A percentile compares a stretch with the other conserved stretches of the same genome.
phyloP scores from a whole-genome alignment of 2,113 vertebrate species.

The Gopherus flavomarginatus region DNA sequence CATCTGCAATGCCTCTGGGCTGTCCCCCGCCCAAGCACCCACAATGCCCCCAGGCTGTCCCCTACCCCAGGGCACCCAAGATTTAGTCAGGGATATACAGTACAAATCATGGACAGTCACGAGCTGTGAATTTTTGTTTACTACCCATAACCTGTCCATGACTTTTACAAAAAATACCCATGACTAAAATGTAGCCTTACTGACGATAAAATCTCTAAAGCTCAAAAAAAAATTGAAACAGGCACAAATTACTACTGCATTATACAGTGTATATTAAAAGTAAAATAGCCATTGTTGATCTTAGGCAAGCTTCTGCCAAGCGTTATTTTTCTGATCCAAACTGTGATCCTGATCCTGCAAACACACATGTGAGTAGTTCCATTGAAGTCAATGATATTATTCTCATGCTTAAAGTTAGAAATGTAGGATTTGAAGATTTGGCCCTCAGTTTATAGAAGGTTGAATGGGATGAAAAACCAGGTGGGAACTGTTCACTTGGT shows the following conservation, averaged over 20 bases:
- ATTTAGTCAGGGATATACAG: too few relatives aligned
- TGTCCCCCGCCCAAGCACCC: too few relatives aligned
- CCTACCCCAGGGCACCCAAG: too few relatives aligned
- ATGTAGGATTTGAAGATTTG: neutral
- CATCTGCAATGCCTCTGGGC: too few relatives aligned
- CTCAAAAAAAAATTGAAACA: neutral
- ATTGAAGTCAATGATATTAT: neutral
- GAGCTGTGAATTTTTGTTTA: too few relatives aligned
- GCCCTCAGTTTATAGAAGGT: neutral
- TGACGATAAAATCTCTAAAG: neutral
- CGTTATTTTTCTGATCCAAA: neutral
- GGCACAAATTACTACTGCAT: neutral
- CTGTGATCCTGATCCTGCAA: neutral
- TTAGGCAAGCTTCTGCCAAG: neutral
- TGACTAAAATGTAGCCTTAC: too few relatives aligned
- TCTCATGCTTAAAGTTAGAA: neutral
- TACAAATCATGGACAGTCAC: too few relatives aligned
- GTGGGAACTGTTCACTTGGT: neutral
- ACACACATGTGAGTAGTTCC: neutral
- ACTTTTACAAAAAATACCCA: too few relatives aligned
- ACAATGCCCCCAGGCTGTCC: too few relatives aligned
- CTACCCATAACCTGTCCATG: too few relatives aligned
- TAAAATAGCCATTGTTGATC: neutral
- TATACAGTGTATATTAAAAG: neutral
- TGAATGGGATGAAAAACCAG: neutral